Conservation (phyloP, 2,797 vertebrate genomes). For the Argentina silus region DNA sequence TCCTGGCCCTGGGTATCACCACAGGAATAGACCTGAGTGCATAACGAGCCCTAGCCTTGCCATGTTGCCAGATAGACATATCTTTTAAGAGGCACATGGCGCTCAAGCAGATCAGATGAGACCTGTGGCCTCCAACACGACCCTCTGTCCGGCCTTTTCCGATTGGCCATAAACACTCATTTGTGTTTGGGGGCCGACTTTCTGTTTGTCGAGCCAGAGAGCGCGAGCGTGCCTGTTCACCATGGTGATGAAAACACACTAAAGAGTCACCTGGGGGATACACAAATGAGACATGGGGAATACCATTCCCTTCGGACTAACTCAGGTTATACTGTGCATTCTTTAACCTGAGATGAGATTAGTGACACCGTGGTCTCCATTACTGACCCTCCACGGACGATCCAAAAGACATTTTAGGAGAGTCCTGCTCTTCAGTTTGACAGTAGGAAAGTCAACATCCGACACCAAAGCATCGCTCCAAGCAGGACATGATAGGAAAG, state of each 20-base stretch:
- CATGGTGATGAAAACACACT: neutral
- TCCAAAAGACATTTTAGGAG: neutral
- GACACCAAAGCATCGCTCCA: slow-evolving; percentile 27
- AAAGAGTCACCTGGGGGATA: neutral
- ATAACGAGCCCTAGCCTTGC: slow-evolving; percentile 36
- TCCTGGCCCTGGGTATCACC: slow-evolving; percentile 36
- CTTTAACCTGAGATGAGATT: too few species aligned
- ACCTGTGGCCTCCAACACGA: slow-evolving; percentile 16
- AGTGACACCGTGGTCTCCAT: slow-evolving; percentile 12
- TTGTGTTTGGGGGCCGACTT: neutral
- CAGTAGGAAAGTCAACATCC: slow-evolving; percentile 1
- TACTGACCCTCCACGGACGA: slow-evolving; percentile 11
- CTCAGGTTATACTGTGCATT: too few species aligned
- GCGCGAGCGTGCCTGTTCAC: neutral
- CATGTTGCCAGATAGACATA: slow-evolving; percentile 28
- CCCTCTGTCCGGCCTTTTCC: neutral
- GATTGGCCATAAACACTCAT: slow-evolving; percentile 2
- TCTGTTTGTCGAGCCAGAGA: neutral
- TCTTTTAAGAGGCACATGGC: slow-evolving; percentile 30
- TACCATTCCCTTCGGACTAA: neutral
- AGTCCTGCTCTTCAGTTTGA: neutral
- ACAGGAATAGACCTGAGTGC: slow-evolving; percentile 39
- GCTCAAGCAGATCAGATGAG: slow-evolving; percentile 33
- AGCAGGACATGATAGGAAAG: slow-evolving; percentile 24
- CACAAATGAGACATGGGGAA: neutral